Evolutionary conservation across 37 sponge, comb jelly and placozoan genomes (phyloP).

Genomic region (Beroe forskalii): DNA sequence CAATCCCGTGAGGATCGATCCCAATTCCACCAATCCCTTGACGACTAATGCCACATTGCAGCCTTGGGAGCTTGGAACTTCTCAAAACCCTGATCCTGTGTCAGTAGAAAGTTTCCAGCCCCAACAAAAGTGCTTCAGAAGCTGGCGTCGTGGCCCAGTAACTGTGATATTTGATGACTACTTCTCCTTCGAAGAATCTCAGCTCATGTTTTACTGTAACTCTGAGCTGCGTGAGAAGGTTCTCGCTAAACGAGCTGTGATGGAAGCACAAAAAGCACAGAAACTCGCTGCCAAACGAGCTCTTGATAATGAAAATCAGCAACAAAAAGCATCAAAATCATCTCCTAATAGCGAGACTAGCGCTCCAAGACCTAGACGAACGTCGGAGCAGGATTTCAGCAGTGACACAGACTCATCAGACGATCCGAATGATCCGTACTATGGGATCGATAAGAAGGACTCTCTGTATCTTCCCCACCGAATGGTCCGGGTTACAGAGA

Average conservation of each 20-base stretch:
- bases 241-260: too few species aligned
- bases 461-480: not conserved
- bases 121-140: too few species aligned
- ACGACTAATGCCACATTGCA: too few species aligned
- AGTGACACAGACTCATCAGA: not conserved
- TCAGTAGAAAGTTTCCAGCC: too few species aligned
- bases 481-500: not conserved
- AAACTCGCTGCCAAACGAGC: not conserved
- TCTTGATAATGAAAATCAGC: not conserved
- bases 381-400: too few species aligned
- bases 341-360: not conserved
- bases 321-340: not conserved
- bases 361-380: too few species aligned
- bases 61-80: too few species aligned
- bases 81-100: too few species aligned
- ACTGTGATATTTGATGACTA: constrained; percentile 13
- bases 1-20: too few species aligned
- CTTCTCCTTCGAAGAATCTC: not conserved
- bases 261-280: not conserved
- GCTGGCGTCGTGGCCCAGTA: too few species aligned
- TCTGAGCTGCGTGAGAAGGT: not conserved
- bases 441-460: constrained; percentile 1
- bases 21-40: too few species aligned
- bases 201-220: not conserved
- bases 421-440: not conserved